Conservation (phyloP, 2,888 invertebrate species). For the Pristionchus maxplancki region DNA sequence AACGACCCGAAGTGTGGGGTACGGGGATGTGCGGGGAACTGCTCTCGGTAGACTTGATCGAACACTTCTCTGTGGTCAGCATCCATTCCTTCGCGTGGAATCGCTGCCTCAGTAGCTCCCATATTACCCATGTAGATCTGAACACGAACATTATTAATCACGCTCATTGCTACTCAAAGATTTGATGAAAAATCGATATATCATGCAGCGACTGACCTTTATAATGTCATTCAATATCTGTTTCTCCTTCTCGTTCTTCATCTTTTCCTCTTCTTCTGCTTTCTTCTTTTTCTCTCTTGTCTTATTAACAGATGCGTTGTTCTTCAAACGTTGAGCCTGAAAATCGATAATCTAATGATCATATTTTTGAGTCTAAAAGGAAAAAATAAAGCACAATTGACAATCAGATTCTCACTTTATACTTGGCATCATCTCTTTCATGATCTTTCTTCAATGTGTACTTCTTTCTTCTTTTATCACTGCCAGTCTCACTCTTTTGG, state of each 20-base stretch:
- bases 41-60: background rate
- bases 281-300: background rate
- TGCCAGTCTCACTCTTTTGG: background rate
- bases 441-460: constrained; percentile 15
- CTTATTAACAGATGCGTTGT: background rate
- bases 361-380: too few relatives aligned
- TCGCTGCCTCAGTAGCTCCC: background rate
- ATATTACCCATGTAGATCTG: background rate
- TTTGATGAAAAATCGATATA: too few relatives aligned
- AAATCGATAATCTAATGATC: background rate
- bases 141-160: too few relatives aligned
- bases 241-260: background rate
- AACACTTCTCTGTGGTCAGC: background rate
- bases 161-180: too few relatives aligned
- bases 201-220: too few relatives aligned
- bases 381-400: too few relatives aligned
- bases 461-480: background rate
- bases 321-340: background rate
- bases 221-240: too few relatives aligned
- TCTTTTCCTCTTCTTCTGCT: background rate
- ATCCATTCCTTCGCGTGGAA: background rate
- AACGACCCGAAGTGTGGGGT: background rate
- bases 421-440: background rate
- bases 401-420: background rate
- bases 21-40: background rate